Conservation (phyloP, 2,797 vertebrate genomes). For the Protonibea diacanthus region DNA sequence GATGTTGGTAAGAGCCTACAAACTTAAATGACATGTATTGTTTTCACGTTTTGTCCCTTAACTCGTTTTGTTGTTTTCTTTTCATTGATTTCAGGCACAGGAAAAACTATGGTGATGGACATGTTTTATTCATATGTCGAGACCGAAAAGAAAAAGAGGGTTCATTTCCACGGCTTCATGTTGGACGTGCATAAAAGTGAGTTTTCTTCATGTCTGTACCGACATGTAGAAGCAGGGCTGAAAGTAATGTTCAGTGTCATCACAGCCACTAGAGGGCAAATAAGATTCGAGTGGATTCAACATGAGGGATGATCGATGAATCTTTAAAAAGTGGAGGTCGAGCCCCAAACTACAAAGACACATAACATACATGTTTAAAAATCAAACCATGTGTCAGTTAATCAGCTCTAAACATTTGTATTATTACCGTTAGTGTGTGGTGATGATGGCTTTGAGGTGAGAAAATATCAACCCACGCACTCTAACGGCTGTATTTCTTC, state of each 20-base stretch:
- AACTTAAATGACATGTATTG: neutral
- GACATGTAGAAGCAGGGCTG: neutral
- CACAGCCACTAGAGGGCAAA: too few relatives aligned
- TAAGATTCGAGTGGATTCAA: neutral
- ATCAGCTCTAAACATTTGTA: neutral
- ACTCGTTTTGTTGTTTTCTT: neutral
- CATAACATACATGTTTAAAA: neutral
- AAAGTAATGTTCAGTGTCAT: neutral
- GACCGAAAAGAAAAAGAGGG: slow-evolving; percentile 93
- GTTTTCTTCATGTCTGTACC: slow-evolving; percentile 57
- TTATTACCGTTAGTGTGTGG: neutral
- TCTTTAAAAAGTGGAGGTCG: neutral
- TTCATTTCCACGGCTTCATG: slow-evolving; percentile 99
- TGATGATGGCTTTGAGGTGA: neutral
- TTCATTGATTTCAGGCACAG: slow-evolving; percentile 88
- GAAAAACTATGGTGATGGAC: slow-evolving; percentile 99
- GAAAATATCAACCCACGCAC: neutral
- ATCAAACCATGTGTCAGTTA: neutral
- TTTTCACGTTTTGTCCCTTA: neutral
- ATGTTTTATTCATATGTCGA: slow-evolving; percentile 96
- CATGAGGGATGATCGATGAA: neutral
- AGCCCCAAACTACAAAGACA: neutral
- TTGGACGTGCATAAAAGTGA: slow-evolving; percentile 98
- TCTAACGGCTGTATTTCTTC: neutral
- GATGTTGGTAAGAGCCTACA: slow-evolving; percentile 91